Conservation (phyloP, 2,113 vertebrate species). For the Paracanthobrama guichenoti region DNA sequence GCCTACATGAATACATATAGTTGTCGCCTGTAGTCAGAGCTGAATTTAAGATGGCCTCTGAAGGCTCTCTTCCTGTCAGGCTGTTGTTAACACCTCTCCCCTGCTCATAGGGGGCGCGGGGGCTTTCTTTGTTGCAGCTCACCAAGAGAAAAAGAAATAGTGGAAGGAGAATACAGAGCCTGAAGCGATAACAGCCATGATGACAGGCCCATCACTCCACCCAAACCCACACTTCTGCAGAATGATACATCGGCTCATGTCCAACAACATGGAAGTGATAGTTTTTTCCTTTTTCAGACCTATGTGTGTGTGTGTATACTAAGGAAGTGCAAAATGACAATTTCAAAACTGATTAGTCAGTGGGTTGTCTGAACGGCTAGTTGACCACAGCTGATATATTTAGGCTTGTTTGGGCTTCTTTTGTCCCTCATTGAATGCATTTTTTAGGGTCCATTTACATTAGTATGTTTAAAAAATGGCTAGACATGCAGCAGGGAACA, state of each 20-base stretch:
- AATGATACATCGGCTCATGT: neutral
- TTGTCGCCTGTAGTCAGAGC: conserved; percentile 13
- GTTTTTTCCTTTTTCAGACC: conserved; percentile 11
- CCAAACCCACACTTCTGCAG: neutral
- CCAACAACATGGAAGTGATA: neutral
- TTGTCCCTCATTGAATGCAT: neutral
- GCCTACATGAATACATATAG: neutral
- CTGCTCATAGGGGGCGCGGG: conserved; percentile 43
- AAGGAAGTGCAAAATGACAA: neutral
- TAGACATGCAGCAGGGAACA: neutral
- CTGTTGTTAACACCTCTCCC: conserved; percentile 66
- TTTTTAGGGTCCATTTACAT: neutral
- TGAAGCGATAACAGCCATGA: conserved; percentile 15
- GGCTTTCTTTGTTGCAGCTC: conserved; percentile 62
- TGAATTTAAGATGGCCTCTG: conserved; percentile 67
- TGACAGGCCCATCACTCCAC: conserved; percentile 17
- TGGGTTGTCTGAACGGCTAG: neutral
- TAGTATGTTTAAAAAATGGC: neutral
- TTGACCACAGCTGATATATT: neutral
- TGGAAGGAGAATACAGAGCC: conserved; percentile 43
- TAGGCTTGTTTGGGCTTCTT: neutral
- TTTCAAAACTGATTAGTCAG: neutral
- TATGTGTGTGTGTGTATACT: conserved; percentile 40
- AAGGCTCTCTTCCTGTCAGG: conserved; percentile 50
- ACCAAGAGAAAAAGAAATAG: conserved; percentile 40